phyloP scores from a whole-genome alignment of 2,888 invertebrate species.

The Ennomos fuscantarius region DNA sequence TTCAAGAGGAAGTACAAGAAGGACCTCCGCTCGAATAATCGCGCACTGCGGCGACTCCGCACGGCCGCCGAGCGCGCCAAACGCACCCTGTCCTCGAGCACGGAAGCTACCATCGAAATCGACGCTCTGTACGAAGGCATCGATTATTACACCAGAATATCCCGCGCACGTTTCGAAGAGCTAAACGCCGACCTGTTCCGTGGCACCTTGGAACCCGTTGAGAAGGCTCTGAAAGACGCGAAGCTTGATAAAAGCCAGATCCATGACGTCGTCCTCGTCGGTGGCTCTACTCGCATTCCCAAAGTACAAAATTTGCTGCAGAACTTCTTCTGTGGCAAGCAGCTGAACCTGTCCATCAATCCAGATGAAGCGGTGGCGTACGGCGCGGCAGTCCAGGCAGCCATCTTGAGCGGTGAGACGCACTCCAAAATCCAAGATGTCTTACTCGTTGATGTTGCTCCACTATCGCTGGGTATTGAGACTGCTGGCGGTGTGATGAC shows the following conservation, averaged over 20 bases:
- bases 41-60: too few relatives aligned
- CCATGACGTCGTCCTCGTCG: slow-evolving; percentile 7
- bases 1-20: neutral
- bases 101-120: slow-evolving; percentile 7
- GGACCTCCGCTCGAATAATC: too few relatives aligned
- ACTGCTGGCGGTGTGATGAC: slow-evolving; percentile 6
- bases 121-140: slow-evolving; percentile 3
- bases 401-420: slow-evolving; percentile 1
- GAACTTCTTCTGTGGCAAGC: slow-evolving; percentile 7
- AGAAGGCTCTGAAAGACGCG: slow-evolving; percentile 7
- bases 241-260: slow-evolving; percentile 8
- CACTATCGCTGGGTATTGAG: slow-evolving; percentile 4
- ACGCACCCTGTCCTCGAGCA: slow-evolving; percentile 7
- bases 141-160: slow-evolving; percentile 4
- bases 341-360: slow-evolving; percentile 6
- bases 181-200: slow-evolving; percentile 1
- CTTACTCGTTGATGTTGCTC: slow-evolving; percentile 4
- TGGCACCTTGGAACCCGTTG: slow-evolving; percentile 5
- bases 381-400: slow-evolving; percentile 6
- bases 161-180: slow-evolving; percentile 5
- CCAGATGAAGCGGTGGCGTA: slow-evolving; percentile 6
- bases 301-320: slow-evolving; percentile 7
- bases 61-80: neutral
- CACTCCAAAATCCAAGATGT: slow-evolving; percentile 10
- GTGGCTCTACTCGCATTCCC: slow-evolving; percentile 4